Conservation (phyloP, 2,113 vertebrate genomes). For the Percina caprodes region DNA sequence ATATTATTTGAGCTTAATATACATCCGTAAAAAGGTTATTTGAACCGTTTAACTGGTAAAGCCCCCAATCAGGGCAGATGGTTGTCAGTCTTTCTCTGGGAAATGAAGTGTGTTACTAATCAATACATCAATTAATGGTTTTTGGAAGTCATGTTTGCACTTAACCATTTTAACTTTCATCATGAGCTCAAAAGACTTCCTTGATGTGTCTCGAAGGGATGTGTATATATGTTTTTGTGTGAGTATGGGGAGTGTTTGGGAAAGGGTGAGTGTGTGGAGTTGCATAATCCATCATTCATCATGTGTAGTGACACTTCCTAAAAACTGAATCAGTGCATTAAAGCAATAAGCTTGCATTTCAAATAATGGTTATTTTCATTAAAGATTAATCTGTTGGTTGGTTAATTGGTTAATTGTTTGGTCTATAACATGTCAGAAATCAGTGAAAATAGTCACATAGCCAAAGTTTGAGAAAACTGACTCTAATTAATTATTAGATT, state of each 20-base stretch:
- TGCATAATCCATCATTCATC: constrained; percentile 40
- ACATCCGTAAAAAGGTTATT: constrained; percentile 26
- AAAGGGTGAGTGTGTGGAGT: constrained; percentile 44
- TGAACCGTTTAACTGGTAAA: constrained; percentile 66
- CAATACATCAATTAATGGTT: constrained; percentile 70
- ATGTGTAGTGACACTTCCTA: constrained; percentile 21
- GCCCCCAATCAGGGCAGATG: constrained; percentile 22
- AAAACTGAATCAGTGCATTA: neutral
- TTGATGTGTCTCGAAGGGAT: neutral
- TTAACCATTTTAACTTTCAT: constrained; percentile 62
- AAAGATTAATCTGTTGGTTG: neutral
- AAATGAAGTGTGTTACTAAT: constrained; percentile 44
- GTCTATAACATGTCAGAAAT: neutral
- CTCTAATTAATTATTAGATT: neutral
- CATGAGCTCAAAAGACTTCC: constrained; percentile 49
- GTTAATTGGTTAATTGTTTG: neutral
- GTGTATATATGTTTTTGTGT: neutral
- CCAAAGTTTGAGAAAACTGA: neutral
- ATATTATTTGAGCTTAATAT: neutral
- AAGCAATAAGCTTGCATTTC: neutral
- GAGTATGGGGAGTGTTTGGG: neutral
- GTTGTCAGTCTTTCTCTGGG: constrained; percentile 42
- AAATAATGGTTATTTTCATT: neutral
- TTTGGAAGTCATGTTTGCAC: constrained; percentile 69
- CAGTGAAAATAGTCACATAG: neutral